phyloP scores from a whole-genome alignment of 1,140 invertebrate genomes.

The Drosophila pruinosa region DNA sequence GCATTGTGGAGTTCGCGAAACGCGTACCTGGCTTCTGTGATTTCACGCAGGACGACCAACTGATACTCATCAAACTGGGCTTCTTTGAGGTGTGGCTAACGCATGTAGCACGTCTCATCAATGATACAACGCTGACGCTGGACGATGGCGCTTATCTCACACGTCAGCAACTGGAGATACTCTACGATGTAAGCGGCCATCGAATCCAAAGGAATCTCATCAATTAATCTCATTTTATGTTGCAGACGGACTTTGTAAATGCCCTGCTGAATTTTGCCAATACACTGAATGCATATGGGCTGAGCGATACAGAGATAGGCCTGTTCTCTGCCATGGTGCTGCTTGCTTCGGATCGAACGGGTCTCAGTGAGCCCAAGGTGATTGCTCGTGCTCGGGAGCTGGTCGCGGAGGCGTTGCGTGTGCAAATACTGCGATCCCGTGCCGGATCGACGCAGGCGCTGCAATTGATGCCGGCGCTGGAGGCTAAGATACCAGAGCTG shows the following conservation, averaged over 20 bases:
- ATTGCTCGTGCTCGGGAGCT: conserved; percentile 93
- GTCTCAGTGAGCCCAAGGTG: conserved; percentile 91
- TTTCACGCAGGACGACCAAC: conserved; percentile 95
- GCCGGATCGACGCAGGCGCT: conserved; percentile 77
- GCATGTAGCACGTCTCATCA: conserved; percentile 92
- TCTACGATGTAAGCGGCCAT: conserved; percentile 94
- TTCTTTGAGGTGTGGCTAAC: conserved; percentile 98
- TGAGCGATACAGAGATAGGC: conserved; percentile 95
- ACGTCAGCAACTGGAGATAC: conserved; percentile 92
- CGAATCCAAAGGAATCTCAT: not conserved
- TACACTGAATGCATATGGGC: conserved; percentile 89
- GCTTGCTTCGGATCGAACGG: conserved; percentile 90
- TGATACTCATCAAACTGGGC: conserved; percentile 96
- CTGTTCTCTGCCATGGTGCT: conserved; percentile 94
- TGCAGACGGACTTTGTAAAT: conserved; percentile 88
- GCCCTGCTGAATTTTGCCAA: conserved; percentile 91
- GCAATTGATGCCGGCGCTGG: conserved; percentile 87
- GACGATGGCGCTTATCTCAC: conserved; percentile 95
- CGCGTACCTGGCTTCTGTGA: conserved; percentile 94
- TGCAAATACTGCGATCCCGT: conserved; percentile 77
- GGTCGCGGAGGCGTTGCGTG: conserved; percentile 89
- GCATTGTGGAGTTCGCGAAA: conserved; percentile 97
- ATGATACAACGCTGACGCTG: conserved; percentile 92
- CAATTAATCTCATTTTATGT: conserved; percentile 17
- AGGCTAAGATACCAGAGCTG: conserved; percentile 91